Percentiles rank a stretch among this genome's conserved stretches.
Evolutionary conservation across 2,888 invertebrate species (phyloP).

Genomic region (Liopterus haemorrhoidalis): DNA sequence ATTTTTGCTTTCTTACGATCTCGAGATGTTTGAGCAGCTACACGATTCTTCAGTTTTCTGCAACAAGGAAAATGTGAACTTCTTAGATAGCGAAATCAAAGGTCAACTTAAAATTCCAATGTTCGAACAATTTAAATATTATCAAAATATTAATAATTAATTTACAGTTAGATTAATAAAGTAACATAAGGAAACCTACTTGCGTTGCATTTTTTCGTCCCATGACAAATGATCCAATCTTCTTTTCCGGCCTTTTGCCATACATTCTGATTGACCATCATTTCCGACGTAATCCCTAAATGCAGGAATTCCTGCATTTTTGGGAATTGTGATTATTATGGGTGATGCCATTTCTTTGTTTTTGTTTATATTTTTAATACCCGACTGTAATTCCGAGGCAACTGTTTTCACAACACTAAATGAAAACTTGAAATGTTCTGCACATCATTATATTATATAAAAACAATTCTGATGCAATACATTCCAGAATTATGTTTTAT

Average conservation of each 20-base stretch:
- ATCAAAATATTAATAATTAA: neutral
- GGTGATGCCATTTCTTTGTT: slow-evolving; percentile 9
- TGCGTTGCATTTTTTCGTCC: slow-evolving; percentile 83
- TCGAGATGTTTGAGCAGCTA: slow-evolving; percentile 94
- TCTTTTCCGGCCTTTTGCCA: slow-evolving; percentile 49
- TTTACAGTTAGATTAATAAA: slow-evolving; percentile 1
- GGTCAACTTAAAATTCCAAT: neutral
- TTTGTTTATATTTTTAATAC: too few species aligned
- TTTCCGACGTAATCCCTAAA: slow-evolving; percentile 18
- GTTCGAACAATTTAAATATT: neutral
- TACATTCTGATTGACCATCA: neutral
- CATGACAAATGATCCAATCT: slow-evolving; percentile 76
- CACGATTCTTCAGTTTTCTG: slow-evolving; percentile 92
- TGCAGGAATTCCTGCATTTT: slow-evolving; percentile 6
- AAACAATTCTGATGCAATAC: too few species aligned
- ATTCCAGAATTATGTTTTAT: too few species aligned
- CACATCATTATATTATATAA: too few species aligned
- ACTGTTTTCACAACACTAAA: too few species aligned
- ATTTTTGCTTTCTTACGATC: slow-evolving; percentile 93
- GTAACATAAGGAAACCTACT: slow-evolving; percentile 55
- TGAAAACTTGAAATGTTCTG: too few species aligned
- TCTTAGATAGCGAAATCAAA: slow-evolving; percentile 2
- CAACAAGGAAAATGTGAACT: slow-evolving; percentile 33
- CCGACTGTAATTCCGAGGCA: too few species aligned
- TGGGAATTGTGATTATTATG: slow-evolving; percentile 14